Evolutionary conservation across 2,113 vertebrate species (phyloP).

Genomic region (Poeciliopsis retropinna): DNA sequence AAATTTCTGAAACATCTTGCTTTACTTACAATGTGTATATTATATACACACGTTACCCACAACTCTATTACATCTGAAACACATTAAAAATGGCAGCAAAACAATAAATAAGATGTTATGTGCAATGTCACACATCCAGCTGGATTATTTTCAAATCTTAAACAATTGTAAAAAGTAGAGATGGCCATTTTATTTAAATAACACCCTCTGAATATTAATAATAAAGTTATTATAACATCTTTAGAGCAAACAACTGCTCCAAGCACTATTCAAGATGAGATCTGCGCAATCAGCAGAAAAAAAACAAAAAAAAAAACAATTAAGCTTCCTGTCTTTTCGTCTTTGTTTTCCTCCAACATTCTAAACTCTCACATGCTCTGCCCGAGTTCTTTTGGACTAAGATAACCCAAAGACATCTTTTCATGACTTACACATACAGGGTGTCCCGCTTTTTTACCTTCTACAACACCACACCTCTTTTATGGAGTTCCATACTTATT

Average conservation of each 20-base stretch:
- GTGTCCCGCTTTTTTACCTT: slow-evolving; percentile 38
- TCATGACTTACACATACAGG: slow-evolving; percentile 32
- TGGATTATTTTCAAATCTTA: slow-evolving; percentile 74
- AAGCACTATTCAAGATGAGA: slow-evolving; percentile 73
- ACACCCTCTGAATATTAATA: slow-evolving; percentile 73
- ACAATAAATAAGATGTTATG: slow-evolving; percentile 83
- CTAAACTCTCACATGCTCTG: slow-evolving; percentile 48
- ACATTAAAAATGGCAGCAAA: slow-evolving; percentile 75
- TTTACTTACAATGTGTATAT: slow-evolving; percentile 55
- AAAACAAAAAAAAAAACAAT: slow-evolving; percentile 49
- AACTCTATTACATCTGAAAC: slow-evolving; percentile 73
- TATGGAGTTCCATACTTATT: slow-evolving; percentile 58
- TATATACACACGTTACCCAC: slow-evolving; percentile 1
- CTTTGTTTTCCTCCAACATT: slow-evolving; percentile 48
- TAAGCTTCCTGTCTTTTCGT: slow-evolving; percentile 37
- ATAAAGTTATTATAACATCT: slow-evolving; percentile 78
- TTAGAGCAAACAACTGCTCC: slow-evolving; percentile 73
- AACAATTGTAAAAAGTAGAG: slow-evolving; percentile 63
- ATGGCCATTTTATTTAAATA: slow-evolving; percentile 52
- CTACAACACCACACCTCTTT: slow-evolving; percentile 47
- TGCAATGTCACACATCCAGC: slow-evolving; percentile 76
- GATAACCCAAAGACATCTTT: slow-evolving; percentile 48
- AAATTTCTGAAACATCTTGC: slow-evolving; percentile 55
- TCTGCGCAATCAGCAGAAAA: slow-evolving; percentile 71
- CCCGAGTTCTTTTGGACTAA: neutral